Base-by-base conservation (phyloP, 2,113 vertebrate genomes). In the Cacatua alba region DNA sequence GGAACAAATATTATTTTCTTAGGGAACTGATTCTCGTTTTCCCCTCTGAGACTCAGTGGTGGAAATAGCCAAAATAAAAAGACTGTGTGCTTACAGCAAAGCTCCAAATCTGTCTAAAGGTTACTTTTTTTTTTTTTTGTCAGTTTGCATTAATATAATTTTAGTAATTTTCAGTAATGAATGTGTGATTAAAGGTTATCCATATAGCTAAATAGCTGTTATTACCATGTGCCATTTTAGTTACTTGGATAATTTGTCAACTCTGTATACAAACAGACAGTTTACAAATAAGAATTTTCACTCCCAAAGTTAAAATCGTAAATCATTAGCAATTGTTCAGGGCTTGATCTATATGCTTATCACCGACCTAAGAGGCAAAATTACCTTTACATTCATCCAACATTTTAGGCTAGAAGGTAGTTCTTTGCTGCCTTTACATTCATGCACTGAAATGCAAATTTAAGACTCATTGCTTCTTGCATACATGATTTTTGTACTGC, bases 171-270 rank as follows among this genome's bases (percentile, higher is more conserved):
- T 95, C 88, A 53, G 33, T 88, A 97, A 97, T 97, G 94, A 97
- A 95, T 70, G n/a, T 25, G 41, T 97, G 97, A 97, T 97, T 95
- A 98, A 90, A 97, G 94, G 95, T 92, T 93, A 84, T 95, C 91
- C 93, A 87, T 96, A 94, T 86, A 82, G 57, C 33, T 33, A 82
- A 25, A 26, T 89, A 97, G 88, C 67, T 92, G 49, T 96, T 93
- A 87, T 97, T 98, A 97, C 97, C 94, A 94, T 96, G 93, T 97
- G 94, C n/a, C 20, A 48, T 96, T 97, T 98, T 70, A 92, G 93
- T 95, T 98, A 92, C 91, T 96, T 37, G 59, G 41, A 37, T 96
- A 96, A 98, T 97, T 97, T 94, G 51, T 97, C 94, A 97, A 62
- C 75, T 82, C 18, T 79, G 43, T 86, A 57, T 67, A 77, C 77